Conservation (phyloP, 2,113 vertebrate species). For the Oryctolagus cuniculus region DNA sequence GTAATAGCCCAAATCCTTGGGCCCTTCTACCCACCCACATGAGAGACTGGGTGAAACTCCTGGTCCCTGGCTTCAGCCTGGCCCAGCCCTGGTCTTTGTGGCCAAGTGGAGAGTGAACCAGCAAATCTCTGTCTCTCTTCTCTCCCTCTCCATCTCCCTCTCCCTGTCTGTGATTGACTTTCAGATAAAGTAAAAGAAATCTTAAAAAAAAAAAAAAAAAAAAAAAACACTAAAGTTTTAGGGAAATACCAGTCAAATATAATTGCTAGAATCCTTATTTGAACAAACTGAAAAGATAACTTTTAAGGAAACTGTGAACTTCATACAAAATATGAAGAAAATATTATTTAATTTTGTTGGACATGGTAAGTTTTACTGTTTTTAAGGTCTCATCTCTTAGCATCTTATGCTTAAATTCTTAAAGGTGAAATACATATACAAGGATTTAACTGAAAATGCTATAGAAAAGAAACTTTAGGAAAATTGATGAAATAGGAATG, state of each 20-base stretch:
- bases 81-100: too few relatives aligned
- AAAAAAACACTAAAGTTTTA: background rate
- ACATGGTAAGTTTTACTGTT: background rate
- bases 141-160: too few relatives aligned
- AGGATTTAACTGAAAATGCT: constrained; percentile 41
- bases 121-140: too few relatives aligned
- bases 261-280: background rate
- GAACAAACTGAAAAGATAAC: background rate
- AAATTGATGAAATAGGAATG: background rate
- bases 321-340: background rate
- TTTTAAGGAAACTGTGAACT: constrained; percentile 22
- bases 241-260: background rate
- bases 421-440: background rate
- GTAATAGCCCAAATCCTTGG: too few relatives aligned
- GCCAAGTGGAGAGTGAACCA: too few relatives aligned
- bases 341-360: constrained; percentile 36
- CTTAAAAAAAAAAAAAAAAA: background rate
- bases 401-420: constrained; percentile 19
- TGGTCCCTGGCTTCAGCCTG: too few relatives aligned
- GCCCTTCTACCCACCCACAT: too few relatives aligned
- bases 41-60: too few relatives aligned
- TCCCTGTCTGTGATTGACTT: too few relatives aligned
- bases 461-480: background rate
- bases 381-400: constrained; percentile 37
- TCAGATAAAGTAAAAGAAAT: background rate